Base-by-base conservation (phyloP, 2,888 invertebrate genomes). In the Herminia tarsipennalis region DNA sequence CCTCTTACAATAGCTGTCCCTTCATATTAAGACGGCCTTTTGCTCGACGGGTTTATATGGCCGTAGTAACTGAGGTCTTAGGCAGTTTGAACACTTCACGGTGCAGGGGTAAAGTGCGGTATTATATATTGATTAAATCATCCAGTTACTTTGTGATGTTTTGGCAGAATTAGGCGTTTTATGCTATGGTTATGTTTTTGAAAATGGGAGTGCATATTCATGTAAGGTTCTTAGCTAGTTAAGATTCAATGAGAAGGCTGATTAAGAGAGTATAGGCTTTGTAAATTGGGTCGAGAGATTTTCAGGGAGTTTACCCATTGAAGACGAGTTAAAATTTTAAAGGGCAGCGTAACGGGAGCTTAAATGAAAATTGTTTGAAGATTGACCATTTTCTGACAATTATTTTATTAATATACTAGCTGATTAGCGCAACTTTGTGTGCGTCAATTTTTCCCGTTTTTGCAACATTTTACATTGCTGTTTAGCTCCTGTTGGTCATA, bases 1-100 rank as follows among this genome's bases (percentile, higher is more conserved):
- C 81, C 79, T 80, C 76, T 70, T 84, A 84, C 83, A 82, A 87
- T 83, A 57, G 78, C 63, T 74, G 83, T 80, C 85, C 87, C 83
- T 85, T 76, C 79, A 36, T 41, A 47, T 46, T 46, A 46, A 36
- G 35, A 22, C 34, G 34, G 75, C 70, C 75, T 75, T 71, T 75
- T 67, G 66, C 66, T 54, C 48, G 47, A 54, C 50, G 65, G 74
- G 82, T 81, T 83, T 83, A 84, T 78, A 78, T 72, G 68, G 63
- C 67, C 66, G 65, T 66, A 65, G 72, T 78, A 76, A 77, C 68
- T 70, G 60, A 66, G 73, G 67, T 62, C 56, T 73, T 60, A 68
- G 52, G 66, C 56, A 66, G 73, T 65, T 75, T 70, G 72, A 78
- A 66, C 67, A 73, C 71, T 75, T 66, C 68, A 51, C 45, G 45